These are phyloP conservation scores for Acrossocheilus fasciatus DNA, from an alignment of 2,797 vertebrate genomes.

Conservation along the genomic window DNA sequence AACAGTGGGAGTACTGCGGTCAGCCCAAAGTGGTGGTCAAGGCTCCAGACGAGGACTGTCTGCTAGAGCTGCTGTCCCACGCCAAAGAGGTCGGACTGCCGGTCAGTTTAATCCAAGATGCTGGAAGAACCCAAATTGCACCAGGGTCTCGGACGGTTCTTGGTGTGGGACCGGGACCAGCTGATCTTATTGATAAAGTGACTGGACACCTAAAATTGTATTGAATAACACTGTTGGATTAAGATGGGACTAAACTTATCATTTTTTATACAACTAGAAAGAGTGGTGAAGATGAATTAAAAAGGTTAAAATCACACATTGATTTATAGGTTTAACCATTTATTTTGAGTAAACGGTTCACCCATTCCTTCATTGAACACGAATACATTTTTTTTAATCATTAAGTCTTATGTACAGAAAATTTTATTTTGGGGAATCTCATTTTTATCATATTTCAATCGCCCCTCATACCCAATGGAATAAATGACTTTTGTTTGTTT, in stretches of 20 bases:
- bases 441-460: slow-evolving; percentile 33
- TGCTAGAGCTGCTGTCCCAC: slow-evolving; percentile 84
- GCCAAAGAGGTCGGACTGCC: slow-evolving; percentile 87
- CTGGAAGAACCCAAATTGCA: slow-evolving; percentile 94
- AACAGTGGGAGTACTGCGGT: slow-evolving; percentile 94
- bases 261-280: background rate
- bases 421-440: slow-evolving; percentile 47
- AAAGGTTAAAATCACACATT: slow-evolving; percentile 46
- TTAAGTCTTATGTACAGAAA: slow-evolving; percentile 49
- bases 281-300: slow-evolving; percentile 29
- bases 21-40: slow-evolving; percentile 96
- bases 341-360: slow-evolving; percentile 57
- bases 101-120: slow-evolving; percentile 94
- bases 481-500: background rate
- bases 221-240: slow-evolving; percentile 66
- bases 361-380: slow-evolving; percentile 46
- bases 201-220: slow-evolving; percentile 94
- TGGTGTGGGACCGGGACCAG: slow-evolving; percentile 91
- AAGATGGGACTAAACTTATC: background rate
- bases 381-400: slow-evolving; percentile 42
- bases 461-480: slow-evolving; percentile 28
- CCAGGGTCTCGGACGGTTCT: slow-evolving; percentile 93
- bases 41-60: slow-evolving; percentile 87
- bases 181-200: slow-evolving; percentile 88
- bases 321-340: slow-evolving; percentile 52